These are phyloP conservation scores for Pterophyllum scalare DNA, from an alignment of 2,113 vertebrate species.

Conservation along the genomic window DNA sequence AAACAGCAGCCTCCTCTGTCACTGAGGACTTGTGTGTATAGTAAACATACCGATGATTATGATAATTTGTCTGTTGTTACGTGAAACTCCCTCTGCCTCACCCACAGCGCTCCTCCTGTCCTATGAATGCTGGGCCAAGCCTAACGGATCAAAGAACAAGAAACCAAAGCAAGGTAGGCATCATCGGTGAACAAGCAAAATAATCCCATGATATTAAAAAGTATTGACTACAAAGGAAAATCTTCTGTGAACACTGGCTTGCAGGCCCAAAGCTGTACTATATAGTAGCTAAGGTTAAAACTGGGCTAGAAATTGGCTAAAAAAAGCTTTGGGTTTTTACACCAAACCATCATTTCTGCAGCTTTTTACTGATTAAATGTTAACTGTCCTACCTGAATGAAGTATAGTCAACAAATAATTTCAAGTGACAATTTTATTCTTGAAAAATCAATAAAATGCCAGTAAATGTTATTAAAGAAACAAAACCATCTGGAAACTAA, in stretches of 20 bases:
- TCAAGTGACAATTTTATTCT: background rate
- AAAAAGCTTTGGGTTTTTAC: background rate
- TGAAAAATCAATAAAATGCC: background rate
- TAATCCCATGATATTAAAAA: background rate
- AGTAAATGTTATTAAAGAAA: background rate
- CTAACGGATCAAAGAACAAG: constrained; percentile 86
- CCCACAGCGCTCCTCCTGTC: constrained; percentile 83
- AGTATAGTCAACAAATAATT: background rate
- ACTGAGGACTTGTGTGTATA: constrained; percentile 9
- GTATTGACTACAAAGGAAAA: background rate
- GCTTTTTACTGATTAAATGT: background rate
- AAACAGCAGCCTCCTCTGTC: background rate
- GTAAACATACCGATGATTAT: constrained; percentile 47
- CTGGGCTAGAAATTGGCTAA: background rate
- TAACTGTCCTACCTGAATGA: background rate
- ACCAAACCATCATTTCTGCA: background rate
- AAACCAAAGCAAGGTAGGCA: constrained; percentile 89
- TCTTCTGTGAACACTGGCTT: background rate
- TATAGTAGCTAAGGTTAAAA: background rate
- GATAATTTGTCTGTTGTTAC: constrained; percentile 52
- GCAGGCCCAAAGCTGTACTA: background rate
- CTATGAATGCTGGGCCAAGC: constrained; percentile 83
- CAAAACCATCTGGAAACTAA: background rate
- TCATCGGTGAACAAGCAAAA: background rate
- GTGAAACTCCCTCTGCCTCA: constrained; percentile 51